Evolutionary conservation across 2,888 invertebrate species (phyloP), one percentile per base, ranked within the genome.

Genomic region (Myopa tessellatipennis): DNA sequence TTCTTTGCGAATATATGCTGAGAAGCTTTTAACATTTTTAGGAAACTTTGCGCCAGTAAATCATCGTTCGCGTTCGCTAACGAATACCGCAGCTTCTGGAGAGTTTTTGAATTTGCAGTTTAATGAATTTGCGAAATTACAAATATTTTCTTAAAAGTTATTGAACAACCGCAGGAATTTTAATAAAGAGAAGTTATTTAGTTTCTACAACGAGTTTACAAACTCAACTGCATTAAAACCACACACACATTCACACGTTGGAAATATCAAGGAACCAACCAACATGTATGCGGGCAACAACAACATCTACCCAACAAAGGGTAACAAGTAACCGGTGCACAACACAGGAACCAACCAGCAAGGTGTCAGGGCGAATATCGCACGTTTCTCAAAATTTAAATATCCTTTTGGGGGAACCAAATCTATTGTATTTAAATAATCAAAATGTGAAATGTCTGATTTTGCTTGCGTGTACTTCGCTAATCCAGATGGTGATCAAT

Each of bases 181-280:
- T 73, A 63, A 63, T 63, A 63, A 73, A 73, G 63, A 61, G 34
- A 73, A 73, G 73, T 73, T 73, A 63, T 34, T 73, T 73, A 45
- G 61, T 45, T 73, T 40, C 16, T 8, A 26, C 40, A 60, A 50
- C 14, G 63, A 73, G 34, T 73, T 73, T 50, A 63, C 40, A 50
- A 61, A 63, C 45, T 63, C 14, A 73, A 63, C 34, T 73, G 50
- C 50, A 63, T 73, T 63, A 73, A 73, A 73, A 63, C 26, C 45
- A 18, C 36, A 34, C 58, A 26, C 70, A 70, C 36, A 34, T 55
- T 52, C 58, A 72, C 8, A 60, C n/a, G 45, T 45, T 6, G 45
- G 7, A 45, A 45, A 45, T 45, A 45, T n/a, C 60, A 60, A 18
- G 63, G 18, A 18, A 61, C 16, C 34, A 18, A n/a, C 18, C 34